phyloP scores from a whole-genome alignment of 2,797 vertebrate species.

The Setipinna tenuifilis region DNA sequence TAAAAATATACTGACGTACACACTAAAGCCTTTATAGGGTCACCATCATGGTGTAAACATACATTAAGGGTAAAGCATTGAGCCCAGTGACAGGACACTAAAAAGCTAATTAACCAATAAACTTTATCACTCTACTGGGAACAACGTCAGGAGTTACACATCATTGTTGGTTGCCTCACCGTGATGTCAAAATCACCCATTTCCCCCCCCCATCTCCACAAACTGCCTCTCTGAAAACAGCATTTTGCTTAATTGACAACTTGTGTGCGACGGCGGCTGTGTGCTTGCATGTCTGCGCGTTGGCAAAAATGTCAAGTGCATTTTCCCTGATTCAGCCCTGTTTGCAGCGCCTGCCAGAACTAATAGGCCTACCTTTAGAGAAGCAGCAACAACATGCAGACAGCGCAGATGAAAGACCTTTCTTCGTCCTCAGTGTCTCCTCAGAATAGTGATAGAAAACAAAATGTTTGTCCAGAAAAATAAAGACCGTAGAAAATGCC shows the following conservation, averaged over 20 bases:
- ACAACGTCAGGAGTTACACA: not conserved
- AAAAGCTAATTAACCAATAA: not conserved
- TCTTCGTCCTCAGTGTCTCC: not conserved
- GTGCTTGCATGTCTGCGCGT: not conserved
- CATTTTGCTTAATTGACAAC: not conserved
- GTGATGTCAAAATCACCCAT: not conserved
- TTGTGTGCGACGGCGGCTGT: not conserved
- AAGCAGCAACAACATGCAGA: not conserved
- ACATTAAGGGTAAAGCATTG: not conserved
- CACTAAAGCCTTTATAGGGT: too few relatives aligned
- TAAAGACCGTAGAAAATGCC: not conserved
- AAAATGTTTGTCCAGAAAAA: not conserved
- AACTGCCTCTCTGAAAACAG: not conserved
- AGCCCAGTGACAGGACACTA: not conserved
- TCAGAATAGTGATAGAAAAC: not conserved
- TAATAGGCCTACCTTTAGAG: not conserved
- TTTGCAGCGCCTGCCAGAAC: not conserved
- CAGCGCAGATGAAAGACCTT: not conserved
- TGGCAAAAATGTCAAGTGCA: not conserved
- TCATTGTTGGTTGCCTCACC: not conserved
- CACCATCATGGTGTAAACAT: too few relatives aligned
- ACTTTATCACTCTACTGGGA: not conserved
- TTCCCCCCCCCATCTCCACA: not conserved
- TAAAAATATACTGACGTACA: too few relatives aligned
- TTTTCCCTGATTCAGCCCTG: not conserved